Base-by-base conservation (phyloP, 2,113 vertebrate species). In the Upupa epops region DNA sequence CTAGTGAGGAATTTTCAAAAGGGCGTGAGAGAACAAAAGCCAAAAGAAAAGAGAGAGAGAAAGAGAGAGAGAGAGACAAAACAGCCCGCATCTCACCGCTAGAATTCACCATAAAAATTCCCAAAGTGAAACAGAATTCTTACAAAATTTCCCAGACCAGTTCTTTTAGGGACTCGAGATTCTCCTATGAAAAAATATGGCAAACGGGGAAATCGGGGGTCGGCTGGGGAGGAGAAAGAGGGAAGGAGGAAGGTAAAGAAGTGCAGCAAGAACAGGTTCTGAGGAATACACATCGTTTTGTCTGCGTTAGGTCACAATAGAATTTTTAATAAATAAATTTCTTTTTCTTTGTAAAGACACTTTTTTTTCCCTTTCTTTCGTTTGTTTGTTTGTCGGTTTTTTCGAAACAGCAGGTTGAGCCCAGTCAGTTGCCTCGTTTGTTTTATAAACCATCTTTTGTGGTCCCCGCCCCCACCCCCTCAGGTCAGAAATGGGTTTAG, bases 291-390 rank as follows among this genome's bases (percentile, higher is more conserved):
- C 98, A 98, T 98, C 80, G 98, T 98, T 97, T 98, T 98, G 98
- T 98, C 98, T 98, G 97, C 97, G 98, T 99, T 99, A 98, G 98
- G 98, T 98, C 98, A 99, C 99, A 98, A 99, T 98, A 99, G 98
- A 98, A 98, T 99, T 99, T 98, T 98, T 99, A 99, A 99, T 99
- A 99, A 99, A 99, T 99, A 99, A 99, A 98, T 98, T 98, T 98
- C 97, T 98, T 98, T 98, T 99, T 98, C 98, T 99, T 98, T 99
- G 98, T 99, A 99, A 99, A 99, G 99, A 99, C 98, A 99, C 98
- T 99, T 99, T 98, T 99, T 99, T 98, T 97, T n/a, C n/a, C n/a
- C n/a, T 42, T 42, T 42, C 11, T 42, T 42, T 42, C 15, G 40
- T 42, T 42, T 42, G 11, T 15, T 42, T 42, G 11, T 42, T 42